phyloP scores from a whole-genome alignment of 2,888 invertebrate genomes.

The Listrodromus nycthemerus region DNA sequence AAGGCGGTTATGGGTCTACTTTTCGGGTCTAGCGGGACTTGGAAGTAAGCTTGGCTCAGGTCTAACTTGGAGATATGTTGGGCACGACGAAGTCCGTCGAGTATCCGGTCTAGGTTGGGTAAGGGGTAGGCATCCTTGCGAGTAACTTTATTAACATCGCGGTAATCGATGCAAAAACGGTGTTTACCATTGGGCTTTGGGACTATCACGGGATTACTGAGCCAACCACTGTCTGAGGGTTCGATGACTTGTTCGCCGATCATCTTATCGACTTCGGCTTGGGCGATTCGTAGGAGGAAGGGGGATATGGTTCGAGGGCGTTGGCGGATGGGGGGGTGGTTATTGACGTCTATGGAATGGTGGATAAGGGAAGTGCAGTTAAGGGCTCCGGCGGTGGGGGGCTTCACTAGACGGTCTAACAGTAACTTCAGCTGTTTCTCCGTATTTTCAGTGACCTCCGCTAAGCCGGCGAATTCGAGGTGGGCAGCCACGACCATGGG shows the following conservation, averaged over 20 bases:
- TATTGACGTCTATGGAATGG: slow-evolving; percentile 1
- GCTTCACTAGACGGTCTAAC: neutral
- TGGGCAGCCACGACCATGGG: neutral
- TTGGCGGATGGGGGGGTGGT: slow-evolving; percentile 11
- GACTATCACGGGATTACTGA: slow-evolving; percentile 20
- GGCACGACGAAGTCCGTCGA: slow-evolving; percentile 51
- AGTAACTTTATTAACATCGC: neutral
- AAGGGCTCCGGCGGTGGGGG: neutral
- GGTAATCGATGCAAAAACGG: neutral
- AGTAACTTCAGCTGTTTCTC: neutral
- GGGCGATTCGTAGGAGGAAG: too few relatives aligned
- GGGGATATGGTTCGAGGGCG: slow-evolving; percentile 17
- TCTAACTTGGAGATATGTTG: neutral
- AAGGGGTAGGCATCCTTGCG: neutral
- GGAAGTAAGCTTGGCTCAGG: neutral
- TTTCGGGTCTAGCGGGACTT: neutral
- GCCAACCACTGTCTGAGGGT: neutral
- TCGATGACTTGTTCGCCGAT: neutral
- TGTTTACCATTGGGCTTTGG: neutral
- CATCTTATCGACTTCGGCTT: slow-evolving; percentile 17
- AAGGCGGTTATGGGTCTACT: neutral
- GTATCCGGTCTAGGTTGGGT: slow-evolving; percentile 52
- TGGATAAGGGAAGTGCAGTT: neutral
- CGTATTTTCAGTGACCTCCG: neutral
- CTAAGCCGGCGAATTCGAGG: neutral